Evolutionary conservation across 2,113 vertebrate species (phyloP).

Genomic region (Phalacrocorax aristotelis): DNA sequence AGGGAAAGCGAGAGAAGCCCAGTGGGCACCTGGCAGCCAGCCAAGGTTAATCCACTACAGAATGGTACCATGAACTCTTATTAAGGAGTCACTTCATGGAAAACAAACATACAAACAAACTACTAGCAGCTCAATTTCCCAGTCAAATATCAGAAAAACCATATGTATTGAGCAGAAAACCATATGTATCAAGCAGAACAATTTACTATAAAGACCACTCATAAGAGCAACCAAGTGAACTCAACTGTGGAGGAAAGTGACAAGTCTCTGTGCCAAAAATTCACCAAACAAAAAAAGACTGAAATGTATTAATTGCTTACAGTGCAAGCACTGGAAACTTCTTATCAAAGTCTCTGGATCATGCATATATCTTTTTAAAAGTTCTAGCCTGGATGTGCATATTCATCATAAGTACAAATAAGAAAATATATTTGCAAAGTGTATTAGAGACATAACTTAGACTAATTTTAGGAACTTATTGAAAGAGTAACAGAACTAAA

Average conservation of each 20-base stretch:
- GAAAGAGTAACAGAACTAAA: neutral
- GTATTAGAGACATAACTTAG: neutral
- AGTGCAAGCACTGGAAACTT: neutral
- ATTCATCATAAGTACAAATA: neutral
- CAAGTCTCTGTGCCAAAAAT: neutral
- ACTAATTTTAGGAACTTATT: neutral
- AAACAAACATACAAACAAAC: neutral
- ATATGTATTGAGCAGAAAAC: neutral
- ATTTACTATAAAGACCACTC: neutral
- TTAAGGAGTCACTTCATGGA: neutral
- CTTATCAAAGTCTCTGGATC: neutral
- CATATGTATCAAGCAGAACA: neutral
- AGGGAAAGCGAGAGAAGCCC: neutral
- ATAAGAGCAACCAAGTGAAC: neutral
- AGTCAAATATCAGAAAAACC: neutral
- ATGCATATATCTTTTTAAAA: neutral
- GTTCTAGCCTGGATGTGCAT: neutral
- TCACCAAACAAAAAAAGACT: neutral
- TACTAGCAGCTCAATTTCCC: neutral
- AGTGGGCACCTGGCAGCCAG: neutral
- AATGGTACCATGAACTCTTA: neutral
- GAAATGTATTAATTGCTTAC: neutral
- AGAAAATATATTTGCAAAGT: neutral
- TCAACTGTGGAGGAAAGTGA: neutral
- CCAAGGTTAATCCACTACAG: neutral